A percentile compares a stretch with the other conserved stretches of the same genome.
Conservation (phyloP, 2,888 invertebrate genomes). For the Rhogogaster chlorosoma region DNA sequence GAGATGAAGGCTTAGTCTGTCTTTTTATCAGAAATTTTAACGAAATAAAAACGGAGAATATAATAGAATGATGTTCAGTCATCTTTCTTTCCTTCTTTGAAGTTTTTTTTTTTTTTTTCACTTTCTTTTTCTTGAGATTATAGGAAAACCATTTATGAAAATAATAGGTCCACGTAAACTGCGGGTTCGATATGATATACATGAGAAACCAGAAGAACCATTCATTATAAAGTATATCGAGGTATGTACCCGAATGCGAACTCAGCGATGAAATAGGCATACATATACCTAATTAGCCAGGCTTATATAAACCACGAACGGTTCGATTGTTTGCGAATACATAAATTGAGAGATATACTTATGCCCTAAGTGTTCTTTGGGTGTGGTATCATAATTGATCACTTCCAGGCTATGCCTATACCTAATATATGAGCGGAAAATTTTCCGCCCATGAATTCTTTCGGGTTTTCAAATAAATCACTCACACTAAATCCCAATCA, state of each 20-base stretch:
- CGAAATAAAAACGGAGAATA: too few species aligned
- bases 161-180: too few species aligned
- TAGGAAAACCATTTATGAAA: too few species aligned
- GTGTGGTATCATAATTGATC: conserved; percentile 9
- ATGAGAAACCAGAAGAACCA: too few species aligned
- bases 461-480: not conserved
- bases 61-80: too few species aligned
- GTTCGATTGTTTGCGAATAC: conserved; percentile 19
- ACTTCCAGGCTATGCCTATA: not conserved
- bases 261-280: not conserved
- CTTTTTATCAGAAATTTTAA: not conserved
- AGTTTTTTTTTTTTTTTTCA: too few species aligned
- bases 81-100: too few species aligned
- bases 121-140: too few species aligned
- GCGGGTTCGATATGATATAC: too few species aligned
- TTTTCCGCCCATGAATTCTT: not conserved
- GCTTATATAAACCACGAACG: not conserved
- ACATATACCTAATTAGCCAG: not conserved
- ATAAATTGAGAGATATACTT: conserved; percentile 11
- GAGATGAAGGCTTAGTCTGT: too few species aligned
- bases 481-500: conserved; percentile 95
- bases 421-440: not conserved
- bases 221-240: not conserved
- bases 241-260: too few species aligned
- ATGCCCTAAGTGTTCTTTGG: not conserved